Evolutionary conservation across 2,888 invertebrate genomes (phyloP).

Genomic region (Nomada hirtipes): DNA sequence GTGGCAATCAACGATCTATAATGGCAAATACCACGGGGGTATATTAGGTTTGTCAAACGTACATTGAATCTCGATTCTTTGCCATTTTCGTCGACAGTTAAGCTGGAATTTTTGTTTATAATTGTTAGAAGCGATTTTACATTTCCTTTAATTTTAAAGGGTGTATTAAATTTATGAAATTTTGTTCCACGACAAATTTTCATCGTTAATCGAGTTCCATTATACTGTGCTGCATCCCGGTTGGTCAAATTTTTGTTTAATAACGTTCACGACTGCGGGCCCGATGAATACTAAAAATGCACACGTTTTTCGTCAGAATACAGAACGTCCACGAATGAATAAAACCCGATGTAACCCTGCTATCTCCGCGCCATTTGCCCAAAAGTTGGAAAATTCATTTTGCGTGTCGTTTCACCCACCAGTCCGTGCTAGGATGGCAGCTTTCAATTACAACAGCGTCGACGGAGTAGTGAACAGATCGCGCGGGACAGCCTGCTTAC

Average conservation of each 20-base stretch:
- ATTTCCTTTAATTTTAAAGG: too few relatives aligned
- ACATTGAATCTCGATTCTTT: too few relatives aligned
- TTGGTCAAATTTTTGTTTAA: background rate
- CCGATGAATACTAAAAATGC: slow-evolving; percentile 47
- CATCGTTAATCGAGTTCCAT: slow-evolving; percentile 20
- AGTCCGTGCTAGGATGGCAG: background rate
- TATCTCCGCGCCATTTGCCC: background rate
- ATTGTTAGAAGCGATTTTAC: background rate
- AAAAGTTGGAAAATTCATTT: slow-evolving; percentile 49
- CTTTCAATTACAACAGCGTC: slow-evolving; percentile 33
- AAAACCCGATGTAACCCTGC: slow-evolving; percentile 35
- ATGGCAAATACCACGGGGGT: too few relatives aligned
- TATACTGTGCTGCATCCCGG: background rate
- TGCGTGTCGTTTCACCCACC: slow-evolving; percentile 30
- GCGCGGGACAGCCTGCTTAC: slow-evolving; percentile 14
- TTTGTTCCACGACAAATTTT: background rate
- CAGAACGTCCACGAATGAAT: slow-evolving; percentile 28
- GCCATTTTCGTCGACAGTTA: too few relatives aligned
- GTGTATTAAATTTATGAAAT: too few relatives aligned
- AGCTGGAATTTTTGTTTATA: background rate
- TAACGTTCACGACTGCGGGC: too few relatives aligned
- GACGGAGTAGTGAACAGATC: slow-evolving; percentile 7
- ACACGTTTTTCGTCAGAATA: background rate
- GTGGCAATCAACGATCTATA: slow-evolving; percentile 1
- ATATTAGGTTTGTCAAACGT: too few relatives aligned